Base-by-base conservation (phyloP, 2,797 vertebrate genomes). In the Sarcoramphus papa region DNA sequence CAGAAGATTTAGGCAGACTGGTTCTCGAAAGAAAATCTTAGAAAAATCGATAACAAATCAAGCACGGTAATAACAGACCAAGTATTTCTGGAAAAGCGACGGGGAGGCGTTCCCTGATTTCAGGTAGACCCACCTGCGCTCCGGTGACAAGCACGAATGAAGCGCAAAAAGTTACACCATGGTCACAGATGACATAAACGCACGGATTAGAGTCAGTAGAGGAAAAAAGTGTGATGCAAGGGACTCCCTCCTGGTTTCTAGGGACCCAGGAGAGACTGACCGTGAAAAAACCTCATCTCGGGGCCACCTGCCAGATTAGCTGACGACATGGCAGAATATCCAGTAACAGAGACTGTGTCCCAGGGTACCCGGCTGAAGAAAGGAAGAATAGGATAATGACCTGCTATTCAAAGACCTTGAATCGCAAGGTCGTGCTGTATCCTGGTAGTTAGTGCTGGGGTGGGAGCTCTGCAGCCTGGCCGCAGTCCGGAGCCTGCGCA, bases 71-170 rank as follows among this genome's bases (percentile, higher is more conserved):
- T 33, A 45, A 14, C 12, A 63, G 68, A 18, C 17, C 21, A 9
- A 43, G 57, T 12, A 12, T 23, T 77, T 37, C 51, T 25, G 40
- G 70, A 45, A 35, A 78, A 84, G 59, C 0, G 1, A 7, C 1
- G 4, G 60, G 24, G 70, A 37, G 67, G 4, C 0, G 0, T 33
- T 70, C 47, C 18, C 28, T 25, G 1, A 21, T 45, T 31, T 33
- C n/a, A 12, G 43, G 57, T 21, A 48, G 63, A 24, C 13, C 37
- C 21, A 3, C 5, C 40, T 8, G 40, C 1, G 1, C 40, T 14
- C 18, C 24, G 4, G 50, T 0, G 7, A 14, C 2, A 2, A 4
- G 20, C 10, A 1, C 12, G 4, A 5, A 19, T 0, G 17, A 35
- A 22, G 53, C 10, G 63, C 24, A 28, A 6, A 28, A 57, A 31